These are phyloP conservation scores for Buphagus erythrorhynchus DNA, from an alignment of 2,797 vertebrate species.

Conservation along the genomic window DNA sequence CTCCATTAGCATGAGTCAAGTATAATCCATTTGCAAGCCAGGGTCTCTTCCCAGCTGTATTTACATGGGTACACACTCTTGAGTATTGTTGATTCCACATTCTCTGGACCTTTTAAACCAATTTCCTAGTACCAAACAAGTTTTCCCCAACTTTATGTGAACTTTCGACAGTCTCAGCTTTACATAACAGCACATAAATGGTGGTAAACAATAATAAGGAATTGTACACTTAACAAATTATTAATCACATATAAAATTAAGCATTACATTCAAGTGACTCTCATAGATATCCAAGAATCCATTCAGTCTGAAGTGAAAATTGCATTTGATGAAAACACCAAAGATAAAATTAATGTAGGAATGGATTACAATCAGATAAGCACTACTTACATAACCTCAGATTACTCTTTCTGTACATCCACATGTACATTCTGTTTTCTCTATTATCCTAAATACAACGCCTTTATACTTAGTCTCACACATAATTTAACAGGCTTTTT, in stretches of 20 bases:
- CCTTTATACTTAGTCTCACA: background rate
- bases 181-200: background rate
- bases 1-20: constrained; percentile 7
- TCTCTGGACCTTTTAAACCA: background rate
- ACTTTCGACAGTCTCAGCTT: background rate
- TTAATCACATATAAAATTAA: background rate
- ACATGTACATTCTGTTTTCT: background rate
- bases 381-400: background rate
- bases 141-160: background rate
- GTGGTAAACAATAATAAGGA: background rate
- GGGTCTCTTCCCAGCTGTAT: constrained; percentile 35
- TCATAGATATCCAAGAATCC: background rate
- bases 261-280: background rate
- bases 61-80: background rate
- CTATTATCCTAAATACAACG: background rate
- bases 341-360: background rate
- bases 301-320: background rate
- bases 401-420: background rate
- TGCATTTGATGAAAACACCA: background rate
- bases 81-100: background rate
- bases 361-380: background rate
- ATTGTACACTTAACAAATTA: background rate
- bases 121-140: background rate
- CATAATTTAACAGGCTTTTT: background rate
- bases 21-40: background rate